A percentile compares a stretch with the other conserved stretches of the same genome.
Conservation (phyloP, 2,797 vertebrate species). For the Phalanger gymnotis region DNA sequence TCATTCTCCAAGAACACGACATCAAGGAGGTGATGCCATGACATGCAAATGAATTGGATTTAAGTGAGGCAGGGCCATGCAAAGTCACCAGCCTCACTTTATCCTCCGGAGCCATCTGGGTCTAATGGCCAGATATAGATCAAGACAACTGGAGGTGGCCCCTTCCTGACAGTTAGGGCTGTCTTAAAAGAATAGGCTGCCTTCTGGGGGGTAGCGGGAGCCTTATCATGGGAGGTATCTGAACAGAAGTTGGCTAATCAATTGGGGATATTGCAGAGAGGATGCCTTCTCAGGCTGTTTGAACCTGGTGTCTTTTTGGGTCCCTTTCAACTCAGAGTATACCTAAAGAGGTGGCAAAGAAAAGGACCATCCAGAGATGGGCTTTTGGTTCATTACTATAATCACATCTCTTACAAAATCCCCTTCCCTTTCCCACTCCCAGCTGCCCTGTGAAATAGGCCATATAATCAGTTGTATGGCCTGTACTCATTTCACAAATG, state of each 20-base stretch:
- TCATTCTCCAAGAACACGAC: too few relatives aligned
- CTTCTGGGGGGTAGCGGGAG: neutral
- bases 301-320: neutral
- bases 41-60: too few relatives aligned
- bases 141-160: too few relatives aligned
- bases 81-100: too few relatives aligned
- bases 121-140: too few relatives aligned
- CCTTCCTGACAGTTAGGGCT: neutral
- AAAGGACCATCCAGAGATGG: neutral
- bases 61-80: too few relatives aligned
- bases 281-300: neutral
- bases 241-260: neutral
- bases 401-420: neutral
- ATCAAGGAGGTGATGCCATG: too few relatives aligned
- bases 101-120: too few relatives aligned
- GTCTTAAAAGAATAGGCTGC: neutral
- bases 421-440: neutral
- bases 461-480: neutral
- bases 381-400: neutral
- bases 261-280: neutral
- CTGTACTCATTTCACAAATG: neutral
- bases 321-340: neutral
- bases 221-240: neutral
- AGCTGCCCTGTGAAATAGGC: neutral
- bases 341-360: neutral